Percentiles rank a stretch among this genome's conserved stretches.
phyloP scores from a whole-genome alignment of 2,113 vertebrate genomes.

The Tor tambroides region DNA sequence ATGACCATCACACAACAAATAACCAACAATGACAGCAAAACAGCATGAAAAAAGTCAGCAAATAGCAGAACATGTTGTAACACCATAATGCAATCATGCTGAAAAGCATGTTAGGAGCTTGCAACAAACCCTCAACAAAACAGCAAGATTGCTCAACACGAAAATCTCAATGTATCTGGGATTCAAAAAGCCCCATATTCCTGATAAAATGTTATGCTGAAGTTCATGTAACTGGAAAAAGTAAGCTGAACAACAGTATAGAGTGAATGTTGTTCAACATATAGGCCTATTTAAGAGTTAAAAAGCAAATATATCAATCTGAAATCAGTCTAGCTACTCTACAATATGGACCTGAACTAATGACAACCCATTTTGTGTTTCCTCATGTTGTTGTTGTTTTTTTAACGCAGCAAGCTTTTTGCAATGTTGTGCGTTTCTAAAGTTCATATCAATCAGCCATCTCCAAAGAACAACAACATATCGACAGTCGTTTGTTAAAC shows the following conservation, averaged over 20 bases:
- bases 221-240: neutral
- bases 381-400: no score
- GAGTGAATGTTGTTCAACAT: neutral
- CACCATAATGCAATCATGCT: neutral
- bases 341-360: neutral
- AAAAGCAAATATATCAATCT: neutral
- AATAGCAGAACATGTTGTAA: neutral
- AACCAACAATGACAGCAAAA: neutral
- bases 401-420: neutral
- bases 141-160: neutral
- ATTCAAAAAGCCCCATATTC: neutral
- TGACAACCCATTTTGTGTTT: neutral
- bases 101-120: neutral
- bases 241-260: neutral
- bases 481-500: constrained; percentile 56
- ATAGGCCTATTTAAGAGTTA: neutral
- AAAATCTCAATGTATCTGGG: neutral
- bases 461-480: constrained; percentile 40
- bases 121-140: neutral
- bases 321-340: neutral
- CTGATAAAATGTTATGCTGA: neutral
- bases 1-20: neutral
- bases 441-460: constrained; percentile 60
- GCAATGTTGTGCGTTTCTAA: constrained; percentile 61
- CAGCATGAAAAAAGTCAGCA: neutral